Base-by-base conservation (phyloP, 2,888 invertebrate species). In the Resseliella maxima region DNA sequence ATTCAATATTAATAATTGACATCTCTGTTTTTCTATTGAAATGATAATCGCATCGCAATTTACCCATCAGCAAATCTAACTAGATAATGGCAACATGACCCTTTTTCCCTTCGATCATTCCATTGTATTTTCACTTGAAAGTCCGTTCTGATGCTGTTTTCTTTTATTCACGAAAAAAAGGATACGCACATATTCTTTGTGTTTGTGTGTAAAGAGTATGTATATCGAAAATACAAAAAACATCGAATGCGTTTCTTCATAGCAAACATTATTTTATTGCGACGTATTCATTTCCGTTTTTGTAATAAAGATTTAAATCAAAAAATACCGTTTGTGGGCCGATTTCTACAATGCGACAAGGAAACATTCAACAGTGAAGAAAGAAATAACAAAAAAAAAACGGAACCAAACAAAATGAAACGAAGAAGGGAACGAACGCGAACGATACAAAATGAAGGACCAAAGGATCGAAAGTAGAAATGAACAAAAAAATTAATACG, bases 1-100 rank as follows among this genome's bases (percentile, higher is more conserved):
- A 50, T 50, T 50, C 50, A 50, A 50, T 50, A 50, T 50, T 50
- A 50, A 41, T 15, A 50, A 50, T 50, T 50, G 50, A 50, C 50
- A 50, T 50, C 50, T 50, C 50, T n/a, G n/a, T n/a, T n/a, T n/a
- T n/a, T n/a, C 50, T 18, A 50, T 50, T 18, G 50, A 50, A 12
- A n/a, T 50, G 21, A 50, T 50, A 50, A 50, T 18, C 50, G 50
- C 21, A 50, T 2, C 50, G 21, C 50, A 50, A 50, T 18, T 50
- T 50, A 18, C 50, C 50, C 50, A 50, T 50, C 21, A 50, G 12
- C 21, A 21, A 50, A 50, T 15, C 50, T 18, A 50, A 21, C 21
- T 8, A 50, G 21, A 15, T 8, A 15, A 50, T 21, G n/a, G n/a
- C n/a, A n/a, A n/a, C n/a, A 50, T 50, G 50, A 50, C 50, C 21